These are phyloP conservation scores for Monopterus albus DNA, from an alignment of 2,113 vertebrate genomes.

Conservation along the genomic window DNA sequence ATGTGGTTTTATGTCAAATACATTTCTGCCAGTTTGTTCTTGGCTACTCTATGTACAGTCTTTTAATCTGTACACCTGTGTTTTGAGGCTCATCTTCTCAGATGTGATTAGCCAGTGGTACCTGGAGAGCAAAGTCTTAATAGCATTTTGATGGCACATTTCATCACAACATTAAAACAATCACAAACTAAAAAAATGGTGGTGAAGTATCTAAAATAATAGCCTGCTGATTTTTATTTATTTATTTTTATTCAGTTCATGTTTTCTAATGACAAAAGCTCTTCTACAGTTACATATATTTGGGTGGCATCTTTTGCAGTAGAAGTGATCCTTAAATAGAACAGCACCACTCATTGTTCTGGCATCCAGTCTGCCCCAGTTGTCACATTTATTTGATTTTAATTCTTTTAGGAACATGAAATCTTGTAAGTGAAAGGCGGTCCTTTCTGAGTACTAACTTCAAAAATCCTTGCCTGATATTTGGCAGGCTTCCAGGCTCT, in stretches of 20 bases:
- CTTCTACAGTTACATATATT: no score
- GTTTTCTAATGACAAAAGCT: no score
- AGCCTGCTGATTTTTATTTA: no score
- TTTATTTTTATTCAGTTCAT: no score
- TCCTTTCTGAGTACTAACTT: conserved; percentile 36
- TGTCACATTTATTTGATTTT: background rate
- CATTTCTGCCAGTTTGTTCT: background rate
- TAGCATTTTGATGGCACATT: no score
- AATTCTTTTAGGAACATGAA: background rate
- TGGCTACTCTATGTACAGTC: no score
- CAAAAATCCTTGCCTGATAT: conserved; percentile 48
- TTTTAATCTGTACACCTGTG: background rate
- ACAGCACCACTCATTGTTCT: no score
- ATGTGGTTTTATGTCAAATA: background rate
- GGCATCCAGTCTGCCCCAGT: background rate
- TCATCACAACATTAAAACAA: no score
- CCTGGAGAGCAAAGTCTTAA: no score
- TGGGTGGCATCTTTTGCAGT: background rate
- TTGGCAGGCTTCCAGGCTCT: conserved; percentile 44
- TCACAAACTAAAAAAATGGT: no score
- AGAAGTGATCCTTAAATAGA: no score
- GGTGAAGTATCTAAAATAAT: no score
- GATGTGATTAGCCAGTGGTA: background rate
- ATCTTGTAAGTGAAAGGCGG: background rate
- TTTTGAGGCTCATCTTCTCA: background rate